These are phyloP conservation scores for Synanthedon myopaeformis DNA, from an alignment of 2,888 invertebrate species.

Conservation along the genomic window DNA sequence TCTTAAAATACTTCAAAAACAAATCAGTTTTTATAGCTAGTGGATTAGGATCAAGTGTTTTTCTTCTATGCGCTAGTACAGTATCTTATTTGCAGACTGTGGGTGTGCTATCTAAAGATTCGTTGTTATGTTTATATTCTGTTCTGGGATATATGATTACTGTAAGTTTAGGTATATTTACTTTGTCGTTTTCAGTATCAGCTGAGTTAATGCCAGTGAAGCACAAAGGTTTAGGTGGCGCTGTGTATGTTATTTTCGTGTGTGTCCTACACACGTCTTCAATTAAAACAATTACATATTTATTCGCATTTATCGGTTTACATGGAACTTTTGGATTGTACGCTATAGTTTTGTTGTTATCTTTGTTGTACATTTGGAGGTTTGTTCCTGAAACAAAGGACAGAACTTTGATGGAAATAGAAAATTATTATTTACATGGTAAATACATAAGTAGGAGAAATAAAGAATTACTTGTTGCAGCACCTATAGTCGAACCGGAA, in stretches of 20 bases:
- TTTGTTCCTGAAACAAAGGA: slow-evolving; percentile 13
- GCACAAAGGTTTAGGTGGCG: slow-evolving; percentile 11
- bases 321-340: slow-evolving; percentile 12
- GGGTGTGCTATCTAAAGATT: slow-evolving; percentile 6
- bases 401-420: slow-evolving; percentile 11
- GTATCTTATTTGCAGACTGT: neutral
- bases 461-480: neutral
- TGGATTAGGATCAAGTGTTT: neutral
- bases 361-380: slow-evolving; percentile 8
- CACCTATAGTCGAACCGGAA: neutral
- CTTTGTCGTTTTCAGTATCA: slow-evolving; percentile 6
- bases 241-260: slow-evolving; percentile 8
- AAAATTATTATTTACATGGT: slow-evolving; percentile 9
- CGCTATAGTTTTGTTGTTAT: slow-evolving; percentile 6
- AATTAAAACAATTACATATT: slow-evolving; percentile 11
- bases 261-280: slow-evolving; percentile 8
- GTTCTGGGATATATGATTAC: slow-evolving; percentile 8
- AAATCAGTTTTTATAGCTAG: slow-evolving; percentile 7
- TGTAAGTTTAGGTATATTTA: slow-evolving; percentile 7
- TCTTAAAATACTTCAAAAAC: slow-evolving; percentile 10
- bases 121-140: slow-evolving; percentile 8
- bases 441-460: slow-evolving; percentile 1
- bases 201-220: slow-evolving; percentile 13
- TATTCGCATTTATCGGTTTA: slow-evolving; percentile 9
- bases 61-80: neutral